Percentiles rank a stretch among this genome's conserved stretches.
Conservation (phyloP, 2,797 vertebrate species). For the Scleropages formosus region DNA sequence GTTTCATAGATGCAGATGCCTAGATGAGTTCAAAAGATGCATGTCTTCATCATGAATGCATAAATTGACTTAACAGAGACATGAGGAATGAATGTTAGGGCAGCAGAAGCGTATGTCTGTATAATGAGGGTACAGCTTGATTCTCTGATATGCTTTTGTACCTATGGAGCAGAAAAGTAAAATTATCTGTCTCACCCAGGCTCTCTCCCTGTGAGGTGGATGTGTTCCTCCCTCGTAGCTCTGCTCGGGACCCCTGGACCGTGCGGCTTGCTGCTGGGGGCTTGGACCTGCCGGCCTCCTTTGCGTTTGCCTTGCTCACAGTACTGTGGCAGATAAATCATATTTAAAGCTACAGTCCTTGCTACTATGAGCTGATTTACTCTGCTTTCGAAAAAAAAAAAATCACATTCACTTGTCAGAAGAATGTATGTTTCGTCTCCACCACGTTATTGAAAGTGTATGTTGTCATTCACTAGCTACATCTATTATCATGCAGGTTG, state of each 20-base stretch:
- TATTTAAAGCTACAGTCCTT: not conserved
- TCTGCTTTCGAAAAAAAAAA: not conserved
- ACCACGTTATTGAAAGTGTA: not conserved
- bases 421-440: not conserved
- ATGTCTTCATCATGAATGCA: too few species aligned
- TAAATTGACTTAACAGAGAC: too few species aligned
- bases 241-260: constrained; percentile 54
- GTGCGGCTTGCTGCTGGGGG: constrained; percentile 68
- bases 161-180: too few species aligned
- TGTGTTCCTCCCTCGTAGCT: constrained; percentile 70
- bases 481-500: not conserved
- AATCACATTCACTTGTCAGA: not conserved
- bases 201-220: constrained; percentile 61
- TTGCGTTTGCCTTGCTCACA: constrained; percentile 68
- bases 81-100: too few species aligned
- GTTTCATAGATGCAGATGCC: too few species aligned
- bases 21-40: too few species aligned
- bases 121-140: not conserved
- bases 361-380: not conserved
- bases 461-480: not conserved
- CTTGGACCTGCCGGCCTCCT: constrained; percentile 68
- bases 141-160: too few species aligned
- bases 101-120: not conserved
- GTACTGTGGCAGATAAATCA: constrained; percentile 60
- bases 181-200: constrained; percentile 67